Conservation (phyloP, 2,797 vertebrate genomes). For the Psittacula derbiana region DNA sequence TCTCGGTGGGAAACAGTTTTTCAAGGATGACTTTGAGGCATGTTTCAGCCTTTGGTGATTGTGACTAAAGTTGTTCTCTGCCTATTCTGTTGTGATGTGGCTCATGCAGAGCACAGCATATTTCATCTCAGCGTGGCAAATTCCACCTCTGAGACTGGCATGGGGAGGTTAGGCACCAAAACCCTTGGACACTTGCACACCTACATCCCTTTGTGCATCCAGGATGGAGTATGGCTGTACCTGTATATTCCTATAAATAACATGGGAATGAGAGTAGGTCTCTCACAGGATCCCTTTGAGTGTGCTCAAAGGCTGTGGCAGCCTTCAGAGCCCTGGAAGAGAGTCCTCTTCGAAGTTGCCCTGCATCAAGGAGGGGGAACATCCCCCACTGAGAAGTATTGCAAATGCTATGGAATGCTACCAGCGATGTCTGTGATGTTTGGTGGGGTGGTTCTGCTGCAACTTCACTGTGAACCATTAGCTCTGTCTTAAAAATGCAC, state of each 20-base stretch:
- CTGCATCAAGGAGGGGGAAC: not conserved
- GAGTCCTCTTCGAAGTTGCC: not conserved
- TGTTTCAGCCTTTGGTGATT: accelerated
- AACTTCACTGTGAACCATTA: not conserved
- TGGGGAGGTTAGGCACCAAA: not conserved
- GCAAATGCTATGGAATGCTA: not conserved
- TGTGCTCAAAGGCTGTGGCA: not conserved
- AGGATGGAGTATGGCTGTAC: not conserved
- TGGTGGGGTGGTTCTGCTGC: not conserved
- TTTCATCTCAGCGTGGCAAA: not conserved
- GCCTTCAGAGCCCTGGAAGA: not conserved
- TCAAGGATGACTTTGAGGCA: not conserved
- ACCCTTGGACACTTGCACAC: not conserved
- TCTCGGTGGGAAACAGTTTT: not conserved
- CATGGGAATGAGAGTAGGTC: not conserved
- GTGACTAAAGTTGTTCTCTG: not conserved
- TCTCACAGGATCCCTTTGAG: not conserved
- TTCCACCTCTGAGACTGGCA: not conserved
- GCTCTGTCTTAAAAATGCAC: not conserved
- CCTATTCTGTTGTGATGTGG: not conserved
- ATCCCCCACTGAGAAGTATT: not conserved
- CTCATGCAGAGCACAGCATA: not conserved
- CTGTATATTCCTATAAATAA: not conserved
- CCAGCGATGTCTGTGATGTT: not conserved
- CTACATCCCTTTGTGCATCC: not conserved